These are phyloP conservation scores for Myrmecobius fasciatus DNA, from an alignment of 2,113 vertebrate species.

Conservation along the genomic window DNA sequence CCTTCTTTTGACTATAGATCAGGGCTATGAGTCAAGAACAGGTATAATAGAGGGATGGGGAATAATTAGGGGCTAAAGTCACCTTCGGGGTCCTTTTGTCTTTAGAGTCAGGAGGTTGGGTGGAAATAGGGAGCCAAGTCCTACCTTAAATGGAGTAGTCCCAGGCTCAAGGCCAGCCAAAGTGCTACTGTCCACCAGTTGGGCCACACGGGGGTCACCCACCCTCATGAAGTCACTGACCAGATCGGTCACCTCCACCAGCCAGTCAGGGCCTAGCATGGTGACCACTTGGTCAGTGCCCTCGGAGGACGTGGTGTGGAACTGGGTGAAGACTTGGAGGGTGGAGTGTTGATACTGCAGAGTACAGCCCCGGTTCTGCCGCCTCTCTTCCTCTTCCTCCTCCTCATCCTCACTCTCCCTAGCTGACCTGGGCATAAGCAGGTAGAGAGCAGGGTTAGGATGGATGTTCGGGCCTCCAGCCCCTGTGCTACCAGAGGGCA, in stretches of 20 bases:
- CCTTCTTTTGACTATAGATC: not conserved
- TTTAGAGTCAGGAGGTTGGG: not conserved
- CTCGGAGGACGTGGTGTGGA: conserved; percentile 95
- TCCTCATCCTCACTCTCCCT: conserved; percentile 93
- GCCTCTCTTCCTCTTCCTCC: conserved; percentile 92
- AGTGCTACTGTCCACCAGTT: conserved; percentile 92
- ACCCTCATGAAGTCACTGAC: conserved; percentile 96
- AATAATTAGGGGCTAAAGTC: not conserved
- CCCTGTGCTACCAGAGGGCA: not conserved
- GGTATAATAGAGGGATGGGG: not conserved
- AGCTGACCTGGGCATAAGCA: conserved; percentile 84
- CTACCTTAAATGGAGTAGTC: conserved; percentile 93
- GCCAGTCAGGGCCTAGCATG: conserved; percentile 98
- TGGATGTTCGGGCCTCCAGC: not conserved
- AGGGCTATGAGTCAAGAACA: not conserved
- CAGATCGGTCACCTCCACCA: conserved; percentile 97
- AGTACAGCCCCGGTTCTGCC: conserved; percentile 92
- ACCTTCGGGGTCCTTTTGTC: not conserved
- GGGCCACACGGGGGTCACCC: conserved; percentile 91
- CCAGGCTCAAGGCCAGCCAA: conserved; percentile 94
- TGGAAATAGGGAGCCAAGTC: not conserved
- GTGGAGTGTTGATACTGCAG: conserved; percentile 96
- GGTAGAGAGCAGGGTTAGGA: not conserved
- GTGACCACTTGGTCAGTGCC: conserved; percentile 95
- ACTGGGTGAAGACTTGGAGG: conserved; percentile 97